These are phyloP conservation scores for Atherix ibis DNA, from an alignment of 2,888 invertebrate genomes.

Conservation along the genomic window DNA sequence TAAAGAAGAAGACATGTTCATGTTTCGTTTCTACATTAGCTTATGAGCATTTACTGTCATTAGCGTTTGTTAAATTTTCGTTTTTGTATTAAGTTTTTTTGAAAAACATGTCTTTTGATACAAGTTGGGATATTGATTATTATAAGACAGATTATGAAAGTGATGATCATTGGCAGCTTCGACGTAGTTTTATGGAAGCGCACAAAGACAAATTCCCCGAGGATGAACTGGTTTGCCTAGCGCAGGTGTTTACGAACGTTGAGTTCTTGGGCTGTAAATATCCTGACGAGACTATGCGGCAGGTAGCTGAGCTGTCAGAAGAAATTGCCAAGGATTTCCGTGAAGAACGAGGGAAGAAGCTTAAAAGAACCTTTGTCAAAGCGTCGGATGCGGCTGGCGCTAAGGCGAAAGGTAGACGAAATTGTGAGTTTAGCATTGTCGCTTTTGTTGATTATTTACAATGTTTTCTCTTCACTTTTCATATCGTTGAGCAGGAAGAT, in stretches of 20 bases:
- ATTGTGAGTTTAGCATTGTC: conserved; percentile 19
- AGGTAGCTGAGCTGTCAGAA: conserved; percentile 55
- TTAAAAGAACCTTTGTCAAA: conserved; percentile 58
- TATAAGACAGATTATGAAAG: conserved; percentile 69
- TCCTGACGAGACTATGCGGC: conserved; percentile 64
- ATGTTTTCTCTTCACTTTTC: no score
- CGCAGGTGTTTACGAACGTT: conserved; percentile 82
- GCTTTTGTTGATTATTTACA: no score
- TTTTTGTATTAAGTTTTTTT: no score
- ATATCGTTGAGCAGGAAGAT: no score
- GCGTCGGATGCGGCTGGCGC: conserved; percentile 65
- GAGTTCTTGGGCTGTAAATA: conserved; percentile 44
- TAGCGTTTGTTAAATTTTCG: no score
- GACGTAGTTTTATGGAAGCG: conserved; percentile 59
- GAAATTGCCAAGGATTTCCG: conserved; percentile 60
- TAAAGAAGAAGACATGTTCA: no score
- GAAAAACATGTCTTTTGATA: conserved; percentile 11
- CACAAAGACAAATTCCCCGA: conserved; percentile 64
- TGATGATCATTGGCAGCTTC: conserved; percentile 79
- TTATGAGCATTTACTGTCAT: no score
- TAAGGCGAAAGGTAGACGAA: conserved; percentile 49
- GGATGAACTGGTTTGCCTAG: conserved; percentile 68
- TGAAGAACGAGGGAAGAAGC: conserved; percentile 40
- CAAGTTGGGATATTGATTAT: conserved; percentile 57
- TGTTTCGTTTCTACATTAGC: no score